Evolutionary conservation across 1,140 invertebrate genomes (phyloP).

Genomic region (Saccostrea cuccullata): DNA sequence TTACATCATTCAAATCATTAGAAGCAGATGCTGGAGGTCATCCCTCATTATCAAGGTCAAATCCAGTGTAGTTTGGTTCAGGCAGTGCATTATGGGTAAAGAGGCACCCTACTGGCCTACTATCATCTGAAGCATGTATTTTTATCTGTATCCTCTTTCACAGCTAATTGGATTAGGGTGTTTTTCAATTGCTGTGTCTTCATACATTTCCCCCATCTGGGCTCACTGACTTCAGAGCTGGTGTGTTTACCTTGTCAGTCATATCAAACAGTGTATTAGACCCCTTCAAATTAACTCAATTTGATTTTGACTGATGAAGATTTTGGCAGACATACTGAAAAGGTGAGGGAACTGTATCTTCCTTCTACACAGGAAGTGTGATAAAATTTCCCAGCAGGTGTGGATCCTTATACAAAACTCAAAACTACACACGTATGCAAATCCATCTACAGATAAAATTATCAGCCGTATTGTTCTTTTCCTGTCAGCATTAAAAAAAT

Average conservation of each 20-base stretch:
- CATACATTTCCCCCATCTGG: not conserved
- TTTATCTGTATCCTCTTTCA: conserved; percentile 11
- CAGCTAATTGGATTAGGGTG: conserved; percentile 32
- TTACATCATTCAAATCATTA: conserved; percentile 2
- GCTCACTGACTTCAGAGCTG: not conserved
- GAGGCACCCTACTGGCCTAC: conserved; percentile 21
- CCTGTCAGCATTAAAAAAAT: not conserved
- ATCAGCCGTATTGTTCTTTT: not conserved
- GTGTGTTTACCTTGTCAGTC: not conserved
- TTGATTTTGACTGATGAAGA: conserved; percentile 20
- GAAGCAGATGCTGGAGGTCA: conserved; percentile 15
- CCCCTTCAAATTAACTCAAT: conserved; percentile 26
- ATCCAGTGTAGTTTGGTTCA: not conserved
- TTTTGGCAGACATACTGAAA: conserved; percentile 30
- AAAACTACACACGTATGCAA: not conserved
- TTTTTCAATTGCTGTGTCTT: conserved; percentile 15
- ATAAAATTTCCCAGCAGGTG: conserved; percentile 30
- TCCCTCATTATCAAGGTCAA: conserved; percentile 6
- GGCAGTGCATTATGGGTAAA: not conserved
- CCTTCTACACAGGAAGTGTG: not conserved
- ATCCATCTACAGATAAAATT: not conserved
- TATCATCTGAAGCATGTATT: conserved; percentile 12
- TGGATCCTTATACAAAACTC: not conserved
- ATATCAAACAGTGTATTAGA: not conserved
- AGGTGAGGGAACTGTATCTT: not conserved